Evolutionary conservation across 1,140 invertebrate species (phyloP), one percentile per base, ranked within the genome.

Genomic region (Pogonus chalceus): DNA sequence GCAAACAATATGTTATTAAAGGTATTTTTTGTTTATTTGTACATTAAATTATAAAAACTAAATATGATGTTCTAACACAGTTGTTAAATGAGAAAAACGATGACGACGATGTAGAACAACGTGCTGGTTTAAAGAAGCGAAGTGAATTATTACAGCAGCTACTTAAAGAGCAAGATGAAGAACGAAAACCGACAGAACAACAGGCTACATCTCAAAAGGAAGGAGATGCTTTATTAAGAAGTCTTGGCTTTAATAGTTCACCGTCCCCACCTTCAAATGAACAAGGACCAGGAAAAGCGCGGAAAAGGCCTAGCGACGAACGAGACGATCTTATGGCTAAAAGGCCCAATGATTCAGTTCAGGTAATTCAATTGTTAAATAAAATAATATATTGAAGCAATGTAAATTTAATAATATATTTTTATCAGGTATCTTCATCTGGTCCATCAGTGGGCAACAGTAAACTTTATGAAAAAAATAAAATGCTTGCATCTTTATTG

Each of bases 1-100:
- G 58, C 74, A 22, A 82, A 83, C 64, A 82, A 87, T 55, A 85
- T 87, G 83, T 72, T 90, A 52, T 70, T 89, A 47, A 81, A 85
- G 80, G 85, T 89, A 70, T 53, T 56, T 43, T 26, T 49, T 57
- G 23, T 23, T 24, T 9, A 35, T 53, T 51, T 57, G 16, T 46
- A 1, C 12, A 10, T 2, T 2, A 16, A 1, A 53, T n/a, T 12
- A 53, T 18, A 10, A 2, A 12, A 18, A 48, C 16, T 9, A 12
- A 18, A 2, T 26, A 22, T 59, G 76, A 74, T 20, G n/a, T n/a
- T n/a, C n/a, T n/a, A n/a, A n/a, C n/a, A n/a, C 68, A 92, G 87
- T 78, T 93, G 64, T 72, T 94, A 22, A 92, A 91, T 65, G 86
- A 88, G 53, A 88, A 85, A 69, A 85, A 80, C 48, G 87, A 92